Percentiles rank a stretch among this genome's conserved stretches.
Conservation (phyloP, 2,888 invertebrate genomes). For the Nemoura dubitans region DNA sequence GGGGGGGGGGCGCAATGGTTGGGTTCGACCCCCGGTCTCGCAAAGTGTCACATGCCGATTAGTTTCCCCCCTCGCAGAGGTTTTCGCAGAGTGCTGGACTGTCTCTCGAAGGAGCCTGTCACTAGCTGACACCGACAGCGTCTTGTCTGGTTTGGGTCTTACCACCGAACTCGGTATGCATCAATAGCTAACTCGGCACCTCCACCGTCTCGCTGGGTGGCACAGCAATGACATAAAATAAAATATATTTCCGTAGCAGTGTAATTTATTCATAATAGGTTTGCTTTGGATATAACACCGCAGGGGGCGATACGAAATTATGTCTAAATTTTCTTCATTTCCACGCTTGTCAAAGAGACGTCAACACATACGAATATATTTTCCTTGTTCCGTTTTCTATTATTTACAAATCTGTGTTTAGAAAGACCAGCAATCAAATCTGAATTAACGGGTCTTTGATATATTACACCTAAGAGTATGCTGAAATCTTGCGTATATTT, state of each 20-base stretch:
- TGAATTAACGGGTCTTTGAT: too few relatives aligned
- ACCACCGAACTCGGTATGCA: too few relatives aligned
- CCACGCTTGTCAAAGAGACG: background rate
- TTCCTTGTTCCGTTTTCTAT: background rate
- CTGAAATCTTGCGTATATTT: too few relatives aligned
- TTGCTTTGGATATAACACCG: background rate
- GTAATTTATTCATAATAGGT: background rate
- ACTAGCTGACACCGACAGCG: background rate
- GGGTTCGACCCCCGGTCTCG: background rate
- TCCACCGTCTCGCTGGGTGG: background rate
- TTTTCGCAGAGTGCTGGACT: background rate
- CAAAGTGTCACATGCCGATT: background rate
- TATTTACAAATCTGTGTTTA: background rate
- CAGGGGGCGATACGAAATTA: background rate
- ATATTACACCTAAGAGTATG: too few relatives aligned
- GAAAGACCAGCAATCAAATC: too few relatives aligned
- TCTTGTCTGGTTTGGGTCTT: background rate
- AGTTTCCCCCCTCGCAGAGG: background rate
- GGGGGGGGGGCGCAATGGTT: background rate
- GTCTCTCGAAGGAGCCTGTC: too few relatives aligned
- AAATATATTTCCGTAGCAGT: background rate
- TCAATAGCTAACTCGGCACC: background rate
- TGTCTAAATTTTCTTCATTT: background rate
- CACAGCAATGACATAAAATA: background rate
- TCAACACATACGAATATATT: background rate